phyloP scores from a whole-genome alignment of 2,888 invertebrate species.

The Spialia ferax region DNA sequence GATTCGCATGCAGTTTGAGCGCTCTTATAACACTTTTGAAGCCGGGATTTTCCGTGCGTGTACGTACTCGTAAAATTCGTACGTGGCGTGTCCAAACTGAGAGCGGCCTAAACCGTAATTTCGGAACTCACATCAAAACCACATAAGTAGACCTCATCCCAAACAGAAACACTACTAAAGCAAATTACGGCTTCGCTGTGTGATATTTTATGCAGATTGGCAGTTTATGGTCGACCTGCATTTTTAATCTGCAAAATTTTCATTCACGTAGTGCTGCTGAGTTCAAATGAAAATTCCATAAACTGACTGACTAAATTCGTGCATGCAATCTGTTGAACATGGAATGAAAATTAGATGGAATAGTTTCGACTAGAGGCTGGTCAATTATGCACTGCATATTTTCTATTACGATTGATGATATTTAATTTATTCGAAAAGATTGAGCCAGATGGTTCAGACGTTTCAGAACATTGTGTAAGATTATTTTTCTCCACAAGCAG shows the following conservation, averaged over 20 bases:
- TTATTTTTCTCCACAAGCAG: too few relatives aligned
- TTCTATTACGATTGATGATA: too few relatives aligned
- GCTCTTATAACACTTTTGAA: too few relatives aligned
- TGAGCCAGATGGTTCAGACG: too few relatives aligned
- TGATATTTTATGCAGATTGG: conserved; percentile 33
- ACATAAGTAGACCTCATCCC: background rate
- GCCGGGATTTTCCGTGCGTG: too few relatives aligned
- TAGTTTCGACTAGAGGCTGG: background rate
- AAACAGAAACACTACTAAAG: background rate
- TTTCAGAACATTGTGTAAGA: too few relatives aligned
- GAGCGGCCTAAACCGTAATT: too few relatives aligned
- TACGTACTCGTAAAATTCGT: too few relatives aligned
- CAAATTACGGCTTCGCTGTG: background rate
- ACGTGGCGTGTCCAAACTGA: too few relatives aligned
- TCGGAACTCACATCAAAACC: background rate
- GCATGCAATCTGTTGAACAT: conserved; percentile 1
- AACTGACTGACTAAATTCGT: conserved; percentile 10
- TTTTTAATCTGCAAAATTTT: conserved; percentile 27
- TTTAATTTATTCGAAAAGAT: too few relatives aligned
- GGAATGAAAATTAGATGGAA: background rate
- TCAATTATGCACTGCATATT: too few relatives aligned
- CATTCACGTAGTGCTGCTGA: conserved; percentile 15
- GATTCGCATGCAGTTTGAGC: too few relatives aligned
- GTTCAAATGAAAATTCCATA: conserved; percentile 30
- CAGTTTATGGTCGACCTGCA: conserved; percentile 20